phyloP scores from a whole-genome alignment of 2,113 vertebrate species.

The Suncus etruscus region DNA sequence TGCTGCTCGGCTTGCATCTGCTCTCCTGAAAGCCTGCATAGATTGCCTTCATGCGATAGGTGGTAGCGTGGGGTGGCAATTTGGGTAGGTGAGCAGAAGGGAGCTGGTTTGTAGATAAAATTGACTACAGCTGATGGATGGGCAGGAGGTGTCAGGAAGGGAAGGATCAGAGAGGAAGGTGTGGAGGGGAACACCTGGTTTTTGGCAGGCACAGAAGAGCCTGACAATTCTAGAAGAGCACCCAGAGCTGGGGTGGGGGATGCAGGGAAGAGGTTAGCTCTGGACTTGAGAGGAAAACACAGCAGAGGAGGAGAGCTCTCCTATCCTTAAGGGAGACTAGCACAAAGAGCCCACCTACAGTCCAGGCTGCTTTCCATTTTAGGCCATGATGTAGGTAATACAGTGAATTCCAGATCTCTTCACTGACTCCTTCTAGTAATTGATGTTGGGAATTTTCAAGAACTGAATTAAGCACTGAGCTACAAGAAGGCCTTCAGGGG shows the following conservation, averaged over 20 bases:
- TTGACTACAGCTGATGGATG: slow-evolving; percentile 20
- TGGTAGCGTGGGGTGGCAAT: not conserved
- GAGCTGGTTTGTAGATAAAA: slow-evolving; percentile 29
- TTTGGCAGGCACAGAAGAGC: not conserved
- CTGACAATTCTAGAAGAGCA: not conserved
- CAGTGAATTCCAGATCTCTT: slow-evolving; percentile 51
- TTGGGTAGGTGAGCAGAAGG: slow-evolving; percentile 43
- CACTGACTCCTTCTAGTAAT: slow-evolving; percentile 42
- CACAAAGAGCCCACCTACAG: slow-evolving; percentile 5
- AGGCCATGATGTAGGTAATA: slow-evolving; percentile 27
- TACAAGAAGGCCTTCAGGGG: not conserved
- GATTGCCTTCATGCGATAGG: not conserved
- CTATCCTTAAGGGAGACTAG: not conserved
- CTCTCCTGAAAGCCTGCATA: not conserved
- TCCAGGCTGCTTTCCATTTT: slow-evolving; percentile 50
- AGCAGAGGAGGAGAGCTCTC: not conserved
- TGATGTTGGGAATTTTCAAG: slow-evolving; percentile 52
- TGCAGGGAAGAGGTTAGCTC: not conserved
- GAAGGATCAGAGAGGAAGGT: not conserved
- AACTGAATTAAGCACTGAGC: slow-evolving; percentile 35
- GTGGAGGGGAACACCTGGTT: not conserved
- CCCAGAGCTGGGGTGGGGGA: not conserved
- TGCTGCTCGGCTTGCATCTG: not conserved
- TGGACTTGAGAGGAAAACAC: slow-evolving; percentile 44
- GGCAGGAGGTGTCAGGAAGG: not conserved